Evolutionary conservation across 2,888 invertebrate species (phyloP), one percentile per base, ranked within the genome.

Genomic region (Druceiella hillmani): DNA sequence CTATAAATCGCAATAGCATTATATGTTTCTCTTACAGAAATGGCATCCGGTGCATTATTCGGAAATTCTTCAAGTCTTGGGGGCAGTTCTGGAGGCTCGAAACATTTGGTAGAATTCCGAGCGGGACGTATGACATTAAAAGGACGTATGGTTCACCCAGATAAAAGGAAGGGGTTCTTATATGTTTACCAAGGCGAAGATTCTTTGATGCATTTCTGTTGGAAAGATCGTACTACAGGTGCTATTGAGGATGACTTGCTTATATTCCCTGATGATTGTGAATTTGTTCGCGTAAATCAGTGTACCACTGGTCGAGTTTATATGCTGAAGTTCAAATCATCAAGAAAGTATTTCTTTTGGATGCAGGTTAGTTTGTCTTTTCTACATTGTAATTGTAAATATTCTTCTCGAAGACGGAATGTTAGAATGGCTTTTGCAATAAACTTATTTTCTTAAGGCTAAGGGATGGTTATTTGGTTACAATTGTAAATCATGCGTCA

Each of bases 201-300:
- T 64, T 90, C 92, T 1, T 50, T 99, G 39, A 95, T 98, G 87
- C 99, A 99, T 67, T 97, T 99, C 60, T 98, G 98, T 64, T 99
- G 99, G 99, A 98, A 98, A 68, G 98, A 99, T 67, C 82, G 99
- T 31, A 84, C 87, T 28, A 81, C 86, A 29, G 93, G 94, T 35
- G 82, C 85, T 49, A 86, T 93, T 7, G 98, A 98, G 68, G 98
- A 99, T 66, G 99, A 99, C 67, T 71, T 99, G 45, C 89, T 99
- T 38, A 95, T 99, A 50, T 99, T 99, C 55, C 98, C 98, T 4
- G 99, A 98, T 62, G 99, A 99, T 62, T 93, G 93, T 56, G 98
- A 98, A 64, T 99, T 95, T 68, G 88, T 93, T 45, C 81, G 83
- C 49, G 92, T 99, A 1, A 80, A 87, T 40, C 93, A 95, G 57